These are phyloP conservation scores for Aproaerema taeniolella DNA, from an alignment of 2,888 invertebrate genomes.

Conservation along the genomic window DNA sequence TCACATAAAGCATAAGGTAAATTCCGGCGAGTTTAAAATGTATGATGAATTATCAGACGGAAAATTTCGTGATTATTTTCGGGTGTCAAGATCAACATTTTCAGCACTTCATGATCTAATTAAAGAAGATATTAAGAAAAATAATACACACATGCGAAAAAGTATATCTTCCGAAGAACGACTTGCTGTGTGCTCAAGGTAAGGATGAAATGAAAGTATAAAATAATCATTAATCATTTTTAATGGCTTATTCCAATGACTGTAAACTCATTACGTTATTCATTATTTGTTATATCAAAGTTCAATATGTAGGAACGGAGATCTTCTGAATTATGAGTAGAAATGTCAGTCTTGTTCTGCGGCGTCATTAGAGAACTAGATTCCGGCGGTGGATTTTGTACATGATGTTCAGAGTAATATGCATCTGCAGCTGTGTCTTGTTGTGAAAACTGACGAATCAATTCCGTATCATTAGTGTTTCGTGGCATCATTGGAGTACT, in stretches of 20 bases:
- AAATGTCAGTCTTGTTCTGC: conserved; percentile 19
- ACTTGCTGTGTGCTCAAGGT: too few species aligned
- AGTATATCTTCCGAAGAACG: too few species aligned
- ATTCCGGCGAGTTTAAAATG: conserved; percentile 4
- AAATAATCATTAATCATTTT: too few species aligned
- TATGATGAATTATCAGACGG: too few species aligned
- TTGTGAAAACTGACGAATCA: conserved; percentile 15
- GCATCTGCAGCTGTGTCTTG: conserved; percentile 13
- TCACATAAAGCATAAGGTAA: conserved; percentile 2
- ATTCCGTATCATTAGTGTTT: conserved; percentile 16
- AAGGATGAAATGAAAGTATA: too few species aligned
- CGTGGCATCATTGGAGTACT: conserved; percentile 17
- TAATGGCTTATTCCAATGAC: not conserved
- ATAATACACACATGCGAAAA: too few species aligned
- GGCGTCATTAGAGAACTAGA: conserved; percentile 17
- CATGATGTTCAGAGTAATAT: conserved; percentile 9
- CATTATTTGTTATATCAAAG: conserved; percentile 18
- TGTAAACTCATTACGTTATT: too few species aligned
- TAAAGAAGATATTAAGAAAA: too few species aligned
- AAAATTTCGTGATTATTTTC: too few species aligned
- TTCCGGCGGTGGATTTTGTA: conserved; percentile 17
- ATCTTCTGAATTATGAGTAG: conserved; percentile 15
- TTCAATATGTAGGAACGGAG: conserved; percentile 14
- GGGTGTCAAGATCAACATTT: too few species aligned
- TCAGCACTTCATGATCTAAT: too few species aligned